These are phyloP conservation scores for Melozone crissalis DNA, from an alignment of 2,113 vertebrate genomes.

Conservation along the genomic window DNA sequence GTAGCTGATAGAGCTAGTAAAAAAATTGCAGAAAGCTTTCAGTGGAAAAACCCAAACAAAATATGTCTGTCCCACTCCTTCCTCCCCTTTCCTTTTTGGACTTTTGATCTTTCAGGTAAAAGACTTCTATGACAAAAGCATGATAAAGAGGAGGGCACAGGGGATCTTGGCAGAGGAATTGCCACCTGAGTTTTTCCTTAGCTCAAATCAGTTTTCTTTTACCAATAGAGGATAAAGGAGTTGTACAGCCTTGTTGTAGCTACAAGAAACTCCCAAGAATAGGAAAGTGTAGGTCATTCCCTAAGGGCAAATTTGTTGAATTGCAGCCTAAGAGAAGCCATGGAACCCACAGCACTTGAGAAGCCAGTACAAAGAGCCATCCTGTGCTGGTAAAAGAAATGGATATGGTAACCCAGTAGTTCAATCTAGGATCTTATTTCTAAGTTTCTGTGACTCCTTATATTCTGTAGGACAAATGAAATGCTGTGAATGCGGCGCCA, in stretches of 20 bases:
- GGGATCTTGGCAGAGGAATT: constrained; percentile 6
- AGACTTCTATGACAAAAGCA: background rate
- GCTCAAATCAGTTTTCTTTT: constrained; percentile 30
- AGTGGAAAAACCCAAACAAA: background rate
- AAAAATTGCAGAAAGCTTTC: background rate
- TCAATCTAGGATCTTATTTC: constrained; percentile 55
- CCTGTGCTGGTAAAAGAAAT: constrained; percentile 39
- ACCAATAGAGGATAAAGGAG: constrained; percentile 6
- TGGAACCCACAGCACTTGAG: constrained; percentile 11
- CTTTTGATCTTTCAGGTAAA: background rate
- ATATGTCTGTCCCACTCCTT: background rate
- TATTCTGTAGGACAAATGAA: constrained; percentile 59
- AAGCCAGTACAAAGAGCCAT: constrained; percentile 45
- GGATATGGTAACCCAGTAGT: constrained; percentile 39
- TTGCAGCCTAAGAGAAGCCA: constrained; percentile 36
- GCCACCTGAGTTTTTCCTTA: background rate
- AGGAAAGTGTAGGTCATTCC: constrained; percentile 30
- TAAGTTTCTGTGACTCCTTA: constrained; percentile 39
- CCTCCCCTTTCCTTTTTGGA: background rate
- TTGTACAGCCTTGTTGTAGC: constrained; percentile 16
- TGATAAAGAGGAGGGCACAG: background rate
- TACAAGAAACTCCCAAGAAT: constrained; percentile 44
- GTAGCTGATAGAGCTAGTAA: background rate
- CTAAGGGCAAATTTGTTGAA: constrained; percentile 35
- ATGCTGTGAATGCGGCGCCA: constrained; percentile 11